Base-by-base conservation (phyloP, 2,888 invertebrate species). In the Leptopterna dolabrata region DNA sequence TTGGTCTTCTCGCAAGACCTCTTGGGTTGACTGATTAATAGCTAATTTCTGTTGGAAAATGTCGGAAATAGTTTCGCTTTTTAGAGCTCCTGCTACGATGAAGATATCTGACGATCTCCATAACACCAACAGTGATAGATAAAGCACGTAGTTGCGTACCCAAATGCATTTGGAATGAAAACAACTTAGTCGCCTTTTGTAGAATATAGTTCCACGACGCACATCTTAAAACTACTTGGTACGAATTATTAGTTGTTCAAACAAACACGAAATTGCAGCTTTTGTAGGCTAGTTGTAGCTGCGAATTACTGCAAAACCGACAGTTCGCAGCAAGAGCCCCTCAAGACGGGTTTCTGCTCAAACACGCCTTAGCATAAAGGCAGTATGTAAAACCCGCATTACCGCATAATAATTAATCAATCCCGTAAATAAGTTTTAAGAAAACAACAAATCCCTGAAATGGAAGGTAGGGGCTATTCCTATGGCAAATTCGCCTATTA, bases 341-440 rank as follows among this genome's bases (percentile, higher is more conserved):
- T 36, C 73, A 85, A 19, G 85, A 76, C 85, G 85, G 85, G 85
- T 76, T 85, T 73, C 76, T 71, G 41, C 45, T 73, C 30, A n/a
- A 27, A 43, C 30, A 55, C n/a, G 36, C 45, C 73, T 70, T 16
- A 85, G 81, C 81, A 76, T 85, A 85, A 85, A 85, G 85, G 85
- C 85, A 85, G 85, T 73, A 45, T 43, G 41, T 45, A 47, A 14
- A 78, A 78, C 29, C 45, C 43, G 24, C 11, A 63, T 11, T 63
- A 36, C 24, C 63, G 63, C 47, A 47, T 47, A 47, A 47, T 14
- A 16, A 9, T 2, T 6, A 63, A 24, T 63, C 27, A 24, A 24
- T 24, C 63, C 63, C 6, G 0, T 24, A 24, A 63, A 36, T 36
- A 7, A 36, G 36, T 36, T 36, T 36, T 36, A 4, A 36, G 7